Evolutionary conservation across 2,113 vertebrate species (phyloP), one percentile per base, ranked within the genome.

Genomic region (Zapornia atra): DNA sequence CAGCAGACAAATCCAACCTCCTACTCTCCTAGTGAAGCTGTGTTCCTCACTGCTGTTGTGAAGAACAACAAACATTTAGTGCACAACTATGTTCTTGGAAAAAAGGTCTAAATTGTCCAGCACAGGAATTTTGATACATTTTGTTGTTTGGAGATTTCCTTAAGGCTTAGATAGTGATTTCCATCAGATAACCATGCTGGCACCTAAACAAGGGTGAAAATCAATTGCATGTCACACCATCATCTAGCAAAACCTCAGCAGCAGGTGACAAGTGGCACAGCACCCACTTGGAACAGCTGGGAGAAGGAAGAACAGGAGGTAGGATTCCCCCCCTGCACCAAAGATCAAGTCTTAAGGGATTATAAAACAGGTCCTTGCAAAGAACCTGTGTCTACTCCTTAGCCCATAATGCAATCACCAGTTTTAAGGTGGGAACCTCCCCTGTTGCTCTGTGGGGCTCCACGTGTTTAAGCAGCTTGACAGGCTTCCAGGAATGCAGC

Each of bases 401-500:
- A 53, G 44, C 31, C 2, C 1, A 61, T 64, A 53, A 53, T 29
- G 9, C 42, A 44, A 65, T 11, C 12, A 5, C 22, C 22, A 13
- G 2, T 6, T 12, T 80, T 9, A 10, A 54, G 51, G 82, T 92
- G 85, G 44, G 63, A 92, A 6, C 24, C 33, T 89, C 26, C 36
- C 21, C 34, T 4, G 2, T 9, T 79, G 53, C 56, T 81, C 82
- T 38, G 3, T 31, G 36, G 60, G 53, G 42, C 72, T 82, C 82
- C 80, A 72, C 24, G 5, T 46, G 3, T 64, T 82, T 46, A 26
- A 87, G 61, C 72, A 86, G 68, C 80, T 82, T 83, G 80, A 73
- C 34, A 53, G 46, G 73, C 87, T 92, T 51, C 86, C 94, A 94
- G 89, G 71, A 88, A 92, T 26, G 31, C 65, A 90, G 91, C 80